A percentile compares a stretch with the other conserved stretches of the same genome.
Conservation (phyloP, 2,797 vertebrate genomes). For the Philypnodon macrostomus region DNA sequence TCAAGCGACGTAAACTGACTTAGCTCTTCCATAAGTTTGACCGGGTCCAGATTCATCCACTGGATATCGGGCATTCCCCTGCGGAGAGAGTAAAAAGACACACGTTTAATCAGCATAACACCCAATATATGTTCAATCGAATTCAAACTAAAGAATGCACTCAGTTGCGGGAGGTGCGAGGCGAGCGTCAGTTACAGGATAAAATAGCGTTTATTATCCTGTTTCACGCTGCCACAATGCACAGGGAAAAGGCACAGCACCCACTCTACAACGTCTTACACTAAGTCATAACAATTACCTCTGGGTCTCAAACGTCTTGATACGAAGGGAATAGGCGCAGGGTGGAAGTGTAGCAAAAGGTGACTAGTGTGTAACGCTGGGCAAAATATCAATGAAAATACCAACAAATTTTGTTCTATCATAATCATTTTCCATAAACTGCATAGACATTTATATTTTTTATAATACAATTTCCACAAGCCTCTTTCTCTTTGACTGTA, state of each 20-base stretch:
- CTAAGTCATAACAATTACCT: conserved; percentile 89
- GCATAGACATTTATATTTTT: too few species aligned
- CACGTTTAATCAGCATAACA: conserved; percentile 11
- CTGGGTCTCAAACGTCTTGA: conserved; percentile 87
- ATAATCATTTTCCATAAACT: too few species aligned
- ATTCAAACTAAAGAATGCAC: conserved; percentile 11
- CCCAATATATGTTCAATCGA: conserved; percentile 4
- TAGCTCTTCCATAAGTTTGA: conserved; percentile 92
- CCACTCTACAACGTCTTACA: conserved; percentile 77
- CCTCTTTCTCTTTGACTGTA: too few species aligned
- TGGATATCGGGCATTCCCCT: conserved; percentile 95
- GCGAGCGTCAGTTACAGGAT: conserved; percentile 76
- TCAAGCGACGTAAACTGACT: conserved; percentile 93
- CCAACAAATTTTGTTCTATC: too few species aligned
- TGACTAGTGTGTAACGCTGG: too few species aligned
- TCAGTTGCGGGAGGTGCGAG: conserved; percentile 45
- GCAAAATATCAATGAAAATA: too few species aligned
- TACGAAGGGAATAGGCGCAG: conserved; percentile 60
- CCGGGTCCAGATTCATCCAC: conserved; percentile 96
- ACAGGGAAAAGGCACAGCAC: conserved; percentile 65
- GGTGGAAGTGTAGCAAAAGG: conserved; percentile 29
- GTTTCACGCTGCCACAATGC: conserved; percentile 88
- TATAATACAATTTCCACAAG: too few species aligned
- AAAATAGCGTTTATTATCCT: conserved; percentile 93
- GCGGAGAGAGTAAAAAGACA: conserved; percentile 39